Conservation (phyloP, 1,140 invertebrate species). For the Colletes gigas region DNA sequence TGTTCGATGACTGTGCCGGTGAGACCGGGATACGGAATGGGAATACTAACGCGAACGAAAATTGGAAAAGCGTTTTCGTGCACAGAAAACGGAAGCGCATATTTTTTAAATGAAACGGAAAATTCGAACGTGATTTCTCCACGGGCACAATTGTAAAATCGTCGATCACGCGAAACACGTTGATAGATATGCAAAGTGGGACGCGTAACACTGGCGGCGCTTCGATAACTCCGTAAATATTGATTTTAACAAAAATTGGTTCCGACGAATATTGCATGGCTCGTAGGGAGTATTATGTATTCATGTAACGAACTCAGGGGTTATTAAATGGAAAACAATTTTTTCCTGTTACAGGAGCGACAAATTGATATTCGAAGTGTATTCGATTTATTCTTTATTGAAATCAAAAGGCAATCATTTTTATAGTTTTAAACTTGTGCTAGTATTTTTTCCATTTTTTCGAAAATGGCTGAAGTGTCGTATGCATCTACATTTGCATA, state of each 20-base stretch:
- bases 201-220: background rate
- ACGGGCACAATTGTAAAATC: background rate
- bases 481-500: no score
- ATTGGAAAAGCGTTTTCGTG: background rate
- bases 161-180: background rate
- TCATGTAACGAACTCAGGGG: background rate
- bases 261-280: background rate
- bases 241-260: background rate
- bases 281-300: background rate
- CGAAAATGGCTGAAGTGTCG: no score
- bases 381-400: no score
- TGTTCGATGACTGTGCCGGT: no score
- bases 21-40: no score
- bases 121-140: background rate
- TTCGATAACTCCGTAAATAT: constrained; percentile 6
- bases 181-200: background rate
- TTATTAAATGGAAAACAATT: background rate
- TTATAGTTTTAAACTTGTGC: no score
- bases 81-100: background rate
- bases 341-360: no score
- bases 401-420: no score
- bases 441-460: no score
- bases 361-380: no score
- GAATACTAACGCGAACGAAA: background rate
- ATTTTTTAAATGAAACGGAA: background rate